Evolutionary conservation across 2,113 vertebrate species (phyloP).

Genomic region (Solea senegalensis): DNA sequence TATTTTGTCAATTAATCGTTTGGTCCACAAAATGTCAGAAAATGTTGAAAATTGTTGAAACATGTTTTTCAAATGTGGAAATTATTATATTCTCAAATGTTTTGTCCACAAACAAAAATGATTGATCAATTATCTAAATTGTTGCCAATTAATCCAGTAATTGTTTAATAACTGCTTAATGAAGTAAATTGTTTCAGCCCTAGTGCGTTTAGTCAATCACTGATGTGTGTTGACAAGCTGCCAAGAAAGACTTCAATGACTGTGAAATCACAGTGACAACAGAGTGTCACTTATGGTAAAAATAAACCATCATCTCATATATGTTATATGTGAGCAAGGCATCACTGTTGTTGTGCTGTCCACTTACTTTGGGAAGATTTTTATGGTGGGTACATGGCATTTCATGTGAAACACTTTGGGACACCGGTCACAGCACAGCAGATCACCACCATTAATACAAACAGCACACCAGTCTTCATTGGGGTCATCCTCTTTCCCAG

Average conservation of each 20-base stretch:
- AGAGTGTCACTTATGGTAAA: not conserved
- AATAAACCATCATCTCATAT: not conserved
- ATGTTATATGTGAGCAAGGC: too few relatives aligned
- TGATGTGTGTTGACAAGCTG: not conserved
- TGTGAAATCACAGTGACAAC: not conserved
- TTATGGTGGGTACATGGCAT: constrained; percentile 92
- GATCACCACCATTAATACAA: constrained; percentile 95
- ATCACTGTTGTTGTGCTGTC: not conserved
- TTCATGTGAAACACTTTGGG: constrained; percentile 99
- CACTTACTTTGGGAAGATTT: constrained; percentile 74
- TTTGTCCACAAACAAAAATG: too few relatives aligned
- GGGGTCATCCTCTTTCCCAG: constrained; percentile 92
- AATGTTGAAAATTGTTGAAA: too few relatives aligned
- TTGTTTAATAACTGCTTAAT: not conserved
- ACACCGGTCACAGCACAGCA: constrained; percentile 96
- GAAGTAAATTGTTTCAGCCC: not conserved
- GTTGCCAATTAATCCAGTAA: too few relatives aligned
- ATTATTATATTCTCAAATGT: too few relatives aligned
- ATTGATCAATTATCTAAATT: too few relatives aligned
- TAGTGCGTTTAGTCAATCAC: not conserved
- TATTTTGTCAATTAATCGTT: too few relatives aligned
- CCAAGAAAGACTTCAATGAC: not conserved
- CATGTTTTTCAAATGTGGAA: too few relatives aligned
- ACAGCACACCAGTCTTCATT: constrained; percentile 99
- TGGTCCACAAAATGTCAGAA: too few relatives aligned